Evolutionary conservation across 2,888 invertebrate genomes (phyloP).

Genomic region (Creontiades dilutus): DNA sequence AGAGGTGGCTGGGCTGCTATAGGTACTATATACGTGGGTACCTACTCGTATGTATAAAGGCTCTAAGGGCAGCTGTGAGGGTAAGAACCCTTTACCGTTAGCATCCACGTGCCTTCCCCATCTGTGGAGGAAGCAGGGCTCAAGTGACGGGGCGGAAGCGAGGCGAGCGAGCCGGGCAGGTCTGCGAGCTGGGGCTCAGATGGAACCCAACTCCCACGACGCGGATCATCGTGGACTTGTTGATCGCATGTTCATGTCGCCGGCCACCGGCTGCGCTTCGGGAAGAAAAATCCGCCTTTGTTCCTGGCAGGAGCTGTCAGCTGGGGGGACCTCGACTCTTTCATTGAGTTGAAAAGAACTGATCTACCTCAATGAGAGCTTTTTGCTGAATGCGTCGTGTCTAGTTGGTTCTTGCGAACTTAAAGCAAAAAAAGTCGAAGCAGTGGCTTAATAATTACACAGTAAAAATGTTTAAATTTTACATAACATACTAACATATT

Average conservation of each 20-base stretch:
- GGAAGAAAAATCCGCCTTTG: conserved; percentile 43
- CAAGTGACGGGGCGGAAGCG: conserved; percentile 53
- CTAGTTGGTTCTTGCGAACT: too few species aligned
- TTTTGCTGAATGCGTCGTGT: too few species aligned
- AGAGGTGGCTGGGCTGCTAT: too few species aligned
- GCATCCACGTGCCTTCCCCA: conserved; percentile 51
- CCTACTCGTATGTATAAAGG: background rate
- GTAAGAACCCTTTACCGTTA: conserved; percentile 56
- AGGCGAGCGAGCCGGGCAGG: background rate
- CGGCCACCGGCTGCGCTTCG: background rate
- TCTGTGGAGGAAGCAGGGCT: conserved; percentile 59
- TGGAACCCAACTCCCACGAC: background rate
- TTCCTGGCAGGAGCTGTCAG: background rate
- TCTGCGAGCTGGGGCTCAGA: background rate
- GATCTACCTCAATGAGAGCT: background rate
- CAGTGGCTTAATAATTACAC: too few species aligned
- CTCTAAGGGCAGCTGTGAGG: conserved; percentile 12
- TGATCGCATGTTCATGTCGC: conserved; percentile 56
- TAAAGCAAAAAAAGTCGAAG: too few species aligned
- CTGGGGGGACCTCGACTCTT: background rate
- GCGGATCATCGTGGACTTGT: conserved; percentile 26
- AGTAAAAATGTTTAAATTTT: too few species aligned
- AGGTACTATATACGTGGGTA: background rate
- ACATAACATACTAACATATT: too few species aligned
- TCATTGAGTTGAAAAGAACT: background rate